phyloP scores from a whole-genome alignment of 2,888 invertebrate species.

The Periphyllus acericola region DNA sequence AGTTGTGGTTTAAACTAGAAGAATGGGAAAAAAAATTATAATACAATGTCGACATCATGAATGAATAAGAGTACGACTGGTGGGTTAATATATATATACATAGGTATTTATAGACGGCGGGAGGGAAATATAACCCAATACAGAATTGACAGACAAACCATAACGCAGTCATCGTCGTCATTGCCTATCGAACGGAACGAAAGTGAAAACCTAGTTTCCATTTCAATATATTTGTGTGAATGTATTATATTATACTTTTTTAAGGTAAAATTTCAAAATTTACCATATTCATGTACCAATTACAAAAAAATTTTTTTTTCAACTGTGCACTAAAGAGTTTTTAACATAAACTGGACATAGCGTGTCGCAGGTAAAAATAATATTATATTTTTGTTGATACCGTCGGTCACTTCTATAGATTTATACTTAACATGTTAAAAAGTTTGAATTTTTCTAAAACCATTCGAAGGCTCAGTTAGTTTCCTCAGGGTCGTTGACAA shows the following conservation, averaged over 20 bases:
- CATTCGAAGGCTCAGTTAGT: constrained; percentile 10
- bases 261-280: constrained; percentile 17
- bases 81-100: constrained; percentile 5
- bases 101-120: constrained; percentile 13
- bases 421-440: neutral
- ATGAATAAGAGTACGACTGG: constrained; percentile 41
- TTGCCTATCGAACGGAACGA: constrained; percentile 60
- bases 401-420: neutral
- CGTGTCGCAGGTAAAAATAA: constrained; percentile 7
- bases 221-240: constrained; percentile 26
- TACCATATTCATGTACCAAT: neutral
- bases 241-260: constrained; percentile 26
- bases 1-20: constrained; percentile 6
- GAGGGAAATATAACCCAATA: constrained; percentile 49
- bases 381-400: neutral
- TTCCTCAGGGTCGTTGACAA: constrained; percentile 24
- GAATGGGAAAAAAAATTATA: constrained; percentile 38
- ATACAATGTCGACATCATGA: constrained; percentile 56
- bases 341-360: neutral
- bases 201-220: constrained; percentile 59
- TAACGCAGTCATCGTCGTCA: constrained; percentile 61
- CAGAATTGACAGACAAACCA: constrained; percentile 57
- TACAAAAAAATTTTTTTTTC: constrained; percentile 1
- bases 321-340: neutral
- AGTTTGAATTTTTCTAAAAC: constrained; percentile 1